Conservation (phyloP, 2,888 invertebrate species). For the Catocala nupta region DNA sequence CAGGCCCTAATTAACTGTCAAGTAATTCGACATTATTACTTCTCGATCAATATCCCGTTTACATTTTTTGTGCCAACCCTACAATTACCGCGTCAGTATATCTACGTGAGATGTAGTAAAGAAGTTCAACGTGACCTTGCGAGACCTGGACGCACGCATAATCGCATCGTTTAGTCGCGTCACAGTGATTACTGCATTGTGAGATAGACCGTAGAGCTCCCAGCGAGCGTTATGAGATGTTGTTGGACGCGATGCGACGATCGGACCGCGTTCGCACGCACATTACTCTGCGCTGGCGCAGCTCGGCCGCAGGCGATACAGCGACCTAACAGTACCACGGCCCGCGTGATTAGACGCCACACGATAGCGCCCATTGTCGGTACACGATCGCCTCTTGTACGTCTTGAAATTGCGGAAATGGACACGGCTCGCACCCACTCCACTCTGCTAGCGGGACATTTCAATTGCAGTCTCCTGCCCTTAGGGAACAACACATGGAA, state of each 20-base stretch:
- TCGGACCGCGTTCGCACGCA: conserved; percentile 85
- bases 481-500: conserved; percentile 61
- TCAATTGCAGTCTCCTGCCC: conserved; percentile 79
- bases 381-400: conserved; percentile 84
- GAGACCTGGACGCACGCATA: conserved; percentile 35
- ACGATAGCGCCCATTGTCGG: conserved; percentile 86
- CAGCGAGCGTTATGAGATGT: conserved; percentile 58
- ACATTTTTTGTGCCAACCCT: conserved; percentile 47
- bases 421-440: conserved; percentile 81
- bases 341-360: conserved; percentile 85
- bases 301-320: conserved; percentile 69
- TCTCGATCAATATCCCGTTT: conserved; percentile 60
- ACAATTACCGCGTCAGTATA: conserved; percentile 37
- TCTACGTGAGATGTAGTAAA: conserved; percentile 9
- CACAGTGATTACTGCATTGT: conserved; percentile 66
- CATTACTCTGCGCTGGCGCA: conserved; percentile 72
- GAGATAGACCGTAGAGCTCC: conserved; percentile 56
- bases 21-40: conserved; percentile 78
- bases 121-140: conserved; percentile 11
- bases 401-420: conserved; percentile 86
- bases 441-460: conserved; percentile 83
- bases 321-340: conserved; percentile 82
- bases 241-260: conserved; percentile 66
- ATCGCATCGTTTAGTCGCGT: conserved; percentile 49
- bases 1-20: conserved; percentile 85